Base-by-base conservation (phyloP, 2,113 vertebrate species). In the Oxyura jamaicensis region DNA sequence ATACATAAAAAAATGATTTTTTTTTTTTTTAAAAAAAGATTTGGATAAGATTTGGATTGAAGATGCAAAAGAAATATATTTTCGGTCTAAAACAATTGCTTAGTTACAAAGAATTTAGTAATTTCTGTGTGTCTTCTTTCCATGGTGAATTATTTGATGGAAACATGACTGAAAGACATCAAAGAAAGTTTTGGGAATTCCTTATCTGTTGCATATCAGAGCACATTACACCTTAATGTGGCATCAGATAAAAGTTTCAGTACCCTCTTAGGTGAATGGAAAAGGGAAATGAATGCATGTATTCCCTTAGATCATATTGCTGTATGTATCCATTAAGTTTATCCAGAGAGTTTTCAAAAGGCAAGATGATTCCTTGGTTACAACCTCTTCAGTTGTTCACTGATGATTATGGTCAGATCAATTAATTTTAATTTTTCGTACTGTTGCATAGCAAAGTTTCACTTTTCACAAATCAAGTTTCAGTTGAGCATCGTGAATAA, bases 291-390 rank as follows among this genome's bases (percentile, higher is more conserved):
- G 77, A 95, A 96, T 96, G 88, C 80, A 95, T 94, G 52, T 86
- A 95, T 96, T 94, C 95, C 73, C 35, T 97, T 68, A 94, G 92
- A 94, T 95, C 95, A 78, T 60, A 31, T 23, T 75, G 42, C 76
- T 88, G 31, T 60, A 67, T 35, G 33, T 48, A 91, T 60, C 83
- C 73, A 82, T 91, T 92, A 86, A 82, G 76, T 91, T 89, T 67
- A 75, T 77, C 80, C 6, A 71, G 88, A 78, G 19, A 67, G n/a
- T 93, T 94, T 62, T 91, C 72, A 81, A 83, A 86, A 92, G 66
- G 22, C 33, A 3, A 35, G 50, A 83, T 77, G 83, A 86, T 81
- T 92, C 65, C 56, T 85, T 80, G 44, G 67, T 94, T 94, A 62
- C 13, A 7, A 17, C 31, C 53, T 83, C 31, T 58, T 68, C 73